Base-by-base conservation (phyloP, 2,113 vertebrate genomes). In the Ondatra zibethicus region DNA sequence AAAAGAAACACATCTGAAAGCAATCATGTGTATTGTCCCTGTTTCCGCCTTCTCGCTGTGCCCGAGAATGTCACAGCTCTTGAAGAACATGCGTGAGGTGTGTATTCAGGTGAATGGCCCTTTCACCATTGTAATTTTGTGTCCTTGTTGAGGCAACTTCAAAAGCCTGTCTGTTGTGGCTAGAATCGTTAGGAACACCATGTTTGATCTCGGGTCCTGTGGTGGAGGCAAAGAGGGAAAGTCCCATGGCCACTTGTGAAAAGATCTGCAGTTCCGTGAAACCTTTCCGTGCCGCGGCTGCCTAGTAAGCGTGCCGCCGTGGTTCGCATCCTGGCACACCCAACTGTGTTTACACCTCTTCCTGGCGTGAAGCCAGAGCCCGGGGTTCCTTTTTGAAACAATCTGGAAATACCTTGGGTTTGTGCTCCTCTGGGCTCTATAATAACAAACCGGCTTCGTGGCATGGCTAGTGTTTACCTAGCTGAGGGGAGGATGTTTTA, bases 401-500 rank as follows among this genome's bases (percentile, higher is more conserved):
- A 68, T 82, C 76, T 92, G 82, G 94, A 97, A 97, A 97, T 80
- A 66, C 91, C 94, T 94, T 97, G 97, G 96, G 93, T 98, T 95
- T 96, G 92, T 94, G 82, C 90, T 97, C 85, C 63, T 29, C 84
- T 88, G 89, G 81, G 89, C 97, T 98, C 96, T 97, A 97, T 95
- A 98, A 96, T 97, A 97, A 78, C 97, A 96, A 65, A 94, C 92
- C 93, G 96, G 77, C 77, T 89, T 85, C 96, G 97, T 31, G 94
- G 91, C 95, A 89, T 92, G 96, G 97, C 92, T 97, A 92, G 75
- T 98, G 96, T 98, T 98, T 97, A 94, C 94, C 98, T 95, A 97
- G 84, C 96, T 98, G 97, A 93, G 11, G 55, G 97, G 96, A 97
- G 88, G 93, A 98, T 45, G 96, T 98, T 98, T 98, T 96, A 97